phyloP scores from a whole-genome alignment of 2,888 invertebrate genomes.

The Drosophila diplacantha region DNA sequence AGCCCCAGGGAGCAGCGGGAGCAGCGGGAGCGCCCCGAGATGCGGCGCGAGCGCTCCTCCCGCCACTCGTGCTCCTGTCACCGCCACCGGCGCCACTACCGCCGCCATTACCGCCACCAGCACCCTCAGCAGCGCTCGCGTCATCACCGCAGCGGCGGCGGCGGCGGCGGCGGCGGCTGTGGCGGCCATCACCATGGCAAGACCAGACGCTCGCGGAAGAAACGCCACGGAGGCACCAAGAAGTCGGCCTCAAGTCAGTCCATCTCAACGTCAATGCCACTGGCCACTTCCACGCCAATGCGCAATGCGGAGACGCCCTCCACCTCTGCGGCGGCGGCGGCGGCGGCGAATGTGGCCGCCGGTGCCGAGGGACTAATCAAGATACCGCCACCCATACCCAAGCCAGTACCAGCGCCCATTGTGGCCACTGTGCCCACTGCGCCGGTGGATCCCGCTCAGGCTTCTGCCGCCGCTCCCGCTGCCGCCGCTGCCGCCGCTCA shows the following conservation, averaged over 20 bases:
- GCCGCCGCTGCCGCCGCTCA: not conserved
- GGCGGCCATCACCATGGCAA: not conserved
- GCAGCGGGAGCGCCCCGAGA: not conserved
- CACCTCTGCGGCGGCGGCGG: not conserved
- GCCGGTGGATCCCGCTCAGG: not conserved
- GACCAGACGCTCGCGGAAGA: not conserved
- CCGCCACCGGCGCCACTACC: conserved; percentile 10
- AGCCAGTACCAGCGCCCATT: conserved; percentile 4
- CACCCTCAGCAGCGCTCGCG: not conserved
- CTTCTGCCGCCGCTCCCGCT: no score
- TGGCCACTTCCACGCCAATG: no score
- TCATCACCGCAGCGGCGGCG: not conserved
- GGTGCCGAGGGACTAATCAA: not conserved
- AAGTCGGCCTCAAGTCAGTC: no score
- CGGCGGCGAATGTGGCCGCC: not conserved
- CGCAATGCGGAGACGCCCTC: no score
- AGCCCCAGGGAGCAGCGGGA: not conserved
- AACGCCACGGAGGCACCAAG: not conserved
- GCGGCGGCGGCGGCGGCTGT: not conserved
- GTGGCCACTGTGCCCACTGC: not conserved
- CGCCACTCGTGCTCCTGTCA: conserved; percentile 11
- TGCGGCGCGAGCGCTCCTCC: not conserved
- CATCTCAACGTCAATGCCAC: no score
- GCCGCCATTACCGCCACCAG: conserved; percentile 6
- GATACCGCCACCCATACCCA: conserved; percentile 10